Percentiles rank a stretch among this genome's conserved stretches.
phyloP scores from a whole-genome alignment of 2,888 invertebrate genomes.

The Drosophila leonis region DNA sequence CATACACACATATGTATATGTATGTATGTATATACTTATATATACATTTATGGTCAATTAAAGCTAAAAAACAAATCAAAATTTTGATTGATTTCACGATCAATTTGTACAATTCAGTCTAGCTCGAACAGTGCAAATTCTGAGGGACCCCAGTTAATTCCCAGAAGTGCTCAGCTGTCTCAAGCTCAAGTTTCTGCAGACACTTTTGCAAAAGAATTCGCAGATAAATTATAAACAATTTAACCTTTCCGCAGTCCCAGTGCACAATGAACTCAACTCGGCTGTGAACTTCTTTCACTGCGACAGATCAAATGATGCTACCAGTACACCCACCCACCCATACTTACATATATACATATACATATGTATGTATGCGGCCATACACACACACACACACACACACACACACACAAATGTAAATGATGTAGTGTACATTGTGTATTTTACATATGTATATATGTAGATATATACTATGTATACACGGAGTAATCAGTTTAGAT shows the following conservation, averaged over 20 bases:
- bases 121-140: constrained; percentile 16
- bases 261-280: constrained; percentile 76
- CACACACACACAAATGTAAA: constrained; percentile 5
- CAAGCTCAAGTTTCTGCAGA: constrained; percentile 47
- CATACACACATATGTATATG: not conserved
- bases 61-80: constrained; percentile 1
- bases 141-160: constrained; percentile 4
- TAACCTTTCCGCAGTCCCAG: constrained; percentile 72
- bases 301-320: constrained; percentile 56
- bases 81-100: constrained; percentile 67
- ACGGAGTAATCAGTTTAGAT: constrained; percentile 66
- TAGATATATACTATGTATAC: constrained; percentile 1
- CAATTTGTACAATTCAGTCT: constrained; percentile 67
- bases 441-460: not conserved
- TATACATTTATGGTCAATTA: constrained; percentile 37
- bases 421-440: constrained; percentile 9
- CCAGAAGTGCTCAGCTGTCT: constrained; percentile 26
- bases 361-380: constrained; percentile 1
- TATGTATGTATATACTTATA: not conserved
- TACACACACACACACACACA: not conserved
- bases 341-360: constrained; percentile 3
- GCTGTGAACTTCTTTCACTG: constrained; percentile 77
- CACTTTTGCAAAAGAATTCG: constrained; percentile 63
- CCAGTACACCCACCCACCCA: constrained; percentile 31
- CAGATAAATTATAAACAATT: constrained; percentile 80